Base-by-base conservation (phyloP, 2,888 invertebrate species). In the Pseudococcus jackbeardsleyi region DNA sequence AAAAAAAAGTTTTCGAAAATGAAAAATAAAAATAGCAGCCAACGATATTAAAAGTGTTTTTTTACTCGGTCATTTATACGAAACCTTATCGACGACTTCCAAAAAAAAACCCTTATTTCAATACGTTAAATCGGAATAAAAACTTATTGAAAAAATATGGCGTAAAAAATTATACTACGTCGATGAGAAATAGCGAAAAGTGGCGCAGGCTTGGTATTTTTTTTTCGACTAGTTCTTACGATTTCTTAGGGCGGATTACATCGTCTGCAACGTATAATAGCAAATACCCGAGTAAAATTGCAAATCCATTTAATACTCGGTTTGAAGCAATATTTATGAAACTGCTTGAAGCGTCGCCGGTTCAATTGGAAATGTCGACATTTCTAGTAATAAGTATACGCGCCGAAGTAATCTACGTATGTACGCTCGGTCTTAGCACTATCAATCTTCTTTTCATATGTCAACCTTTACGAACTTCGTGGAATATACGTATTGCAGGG, bases 391-490 rank as follows among this genome's bases (percentile, higher is more conserved):
- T 79, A 79, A 79, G 39, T 42, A 42, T 79, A 79, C 42, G 42
- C 79, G 79, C 42, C 79, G 42, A 79, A 79, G 79, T 79, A 42
- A 79, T 79, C 79, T 79, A 79, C 79, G 42, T 79, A 79, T 19
- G 59, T 79, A 79, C 39, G 42, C n/a, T 39, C 79, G 42, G 39
- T 42, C 79, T 79, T 79, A 79, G 42, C 79, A 79, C 42, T 79
- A 79, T 79, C 79, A 79, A 79, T 79, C 79, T 79, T 79, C 79
- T 79, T 79, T 79, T 79, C 79, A 42, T 42, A n/a, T 79, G 79
- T 79, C 79, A 79, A 79, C 79, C 79, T 39, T 79, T 33, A 79
- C 79, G 79, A 42, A 79, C 39, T 79, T 39, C 42, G 19, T 42
- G n/a, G 17, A 79, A 19, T 42, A 42, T 19, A 79, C 79, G n/a